A percentile compares a stretch with the other conserved stretches of the same genome.
These are phyloP conservation scores for Psittacula cyanocephala DNA, from an alignment of 2,113 vertebrate genomes.

Conservation along the genomic window DNA sequence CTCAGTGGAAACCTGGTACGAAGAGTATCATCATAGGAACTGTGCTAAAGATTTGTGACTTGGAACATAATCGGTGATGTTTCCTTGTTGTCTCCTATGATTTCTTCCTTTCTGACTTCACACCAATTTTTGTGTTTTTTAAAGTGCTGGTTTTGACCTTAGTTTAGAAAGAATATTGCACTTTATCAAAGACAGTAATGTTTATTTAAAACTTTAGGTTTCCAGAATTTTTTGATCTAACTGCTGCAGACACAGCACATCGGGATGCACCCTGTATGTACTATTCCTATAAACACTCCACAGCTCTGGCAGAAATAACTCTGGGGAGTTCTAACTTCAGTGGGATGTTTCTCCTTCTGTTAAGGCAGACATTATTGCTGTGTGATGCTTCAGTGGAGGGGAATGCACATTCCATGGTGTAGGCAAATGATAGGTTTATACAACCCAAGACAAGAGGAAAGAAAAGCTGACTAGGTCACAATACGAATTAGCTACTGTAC, in stretches of 20 bases:
- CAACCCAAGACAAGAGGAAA: background rate
- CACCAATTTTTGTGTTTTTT: background rate
- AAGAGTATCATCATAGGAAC: rapidly evolving
- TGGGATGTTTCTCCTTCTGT: background rate
- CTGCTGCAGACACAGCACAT: background rate
- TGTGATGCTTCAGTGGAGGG: background rate
- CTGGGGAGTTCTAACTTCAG: background rate
- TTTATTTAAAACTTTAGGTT: background rate
- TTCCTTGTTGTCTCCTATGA: background rate
- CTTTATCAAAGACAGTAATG: background rate
- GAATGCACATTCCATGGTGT: background rate
- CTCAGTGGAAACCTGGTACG: background rate
- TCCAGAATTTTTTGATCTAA: background rate
- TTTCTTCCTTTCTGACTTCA: background rate
- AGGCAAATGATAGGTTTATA: background rate
- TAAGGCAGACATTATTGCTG: background rate
- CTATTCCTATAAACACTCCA: background rate
- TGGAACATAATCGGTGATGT: background rate
- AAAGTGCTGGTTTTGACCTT: background rate
- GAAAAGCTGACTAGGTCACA: background rate
- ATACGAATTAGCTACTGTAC: background rate
- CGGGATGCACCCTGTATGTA: background rate
- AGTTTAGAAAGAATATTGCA: background rate
- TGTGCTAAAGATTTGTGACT: background rate
- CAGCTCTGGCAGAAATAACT: background rate